Conservation (phyloP, 2,888 invertebrate species). For the Drosophila cracens region DNA sequence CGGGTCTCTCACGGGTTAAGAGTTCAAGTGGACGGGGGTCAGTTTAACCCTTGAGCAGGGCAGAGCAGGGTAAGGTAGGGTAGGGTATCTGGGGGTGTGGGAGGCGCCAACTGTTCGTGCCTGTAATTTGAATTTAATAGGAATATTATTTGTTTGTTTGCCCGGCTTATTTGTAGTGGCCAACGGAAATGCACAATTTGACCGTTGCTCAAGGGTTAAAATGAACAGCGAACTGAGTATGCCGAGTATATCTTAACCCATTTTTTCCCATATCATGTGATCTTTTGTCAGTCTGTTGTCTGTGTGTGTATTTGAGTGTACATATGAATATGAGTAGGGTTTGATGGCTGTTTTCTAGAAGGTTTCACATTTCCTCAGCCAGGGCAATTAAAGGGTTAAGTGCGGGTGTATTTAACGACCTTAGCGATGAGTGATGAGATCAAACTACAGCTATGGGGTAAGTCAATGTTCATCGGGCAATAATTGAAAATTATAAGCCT, state of each 20-base stretch:
- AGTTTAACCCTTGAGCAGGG: constrained; percentile 44
- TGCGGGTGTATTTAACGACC: constrained; percentile 26
- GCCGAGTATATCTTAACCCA: constrained; percentile 30
- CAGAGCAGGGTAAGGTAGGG: background rate
- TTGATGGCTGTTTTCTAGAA: constrained; percentile 3
- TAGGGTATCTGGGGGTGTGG: background rate
- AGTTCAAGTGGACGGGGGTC: constrained; percentile 62
- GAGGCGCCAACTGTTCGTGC: constrained; percentile 64
- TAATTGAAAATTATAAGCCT: constrained; percentile 23
- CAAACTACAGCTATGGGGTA: constrained; percentile 9
- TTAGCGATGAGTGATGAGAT: constrained; percentile 23
- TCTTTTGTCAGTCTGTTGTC: constrained; percentile 42
- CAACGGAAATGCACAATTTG: constrained; percentile 64
- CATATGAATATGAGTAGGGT: constrained; percentile 46
- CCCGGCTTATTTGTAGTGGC: constrained; percentile 30
- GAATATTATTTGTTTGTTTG: constrained; percentile 68
- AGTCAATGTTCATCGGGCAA: background rate
- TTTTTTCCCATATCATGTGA: constrained; percentile 53
- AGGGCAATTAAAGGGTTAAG: constrained; percentile 69
- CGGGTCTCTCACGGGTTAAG: constrained; percentile 57
- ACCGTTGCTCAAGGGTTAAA: constrained; percentile 54
- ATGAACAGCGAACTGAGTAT: constrained; percentile 19
- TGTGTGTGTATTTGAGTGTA: constrained; percentile 15
- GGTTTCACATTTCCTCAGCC: constrained; percentile 39
- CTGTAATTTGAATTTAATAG: constrained; percentile 75